These are phyloP conservation scores for Harpagus bidentatus DNA, from an alignment of 2,113 vertebrate species.

Conservation along the genomic window DNA sequence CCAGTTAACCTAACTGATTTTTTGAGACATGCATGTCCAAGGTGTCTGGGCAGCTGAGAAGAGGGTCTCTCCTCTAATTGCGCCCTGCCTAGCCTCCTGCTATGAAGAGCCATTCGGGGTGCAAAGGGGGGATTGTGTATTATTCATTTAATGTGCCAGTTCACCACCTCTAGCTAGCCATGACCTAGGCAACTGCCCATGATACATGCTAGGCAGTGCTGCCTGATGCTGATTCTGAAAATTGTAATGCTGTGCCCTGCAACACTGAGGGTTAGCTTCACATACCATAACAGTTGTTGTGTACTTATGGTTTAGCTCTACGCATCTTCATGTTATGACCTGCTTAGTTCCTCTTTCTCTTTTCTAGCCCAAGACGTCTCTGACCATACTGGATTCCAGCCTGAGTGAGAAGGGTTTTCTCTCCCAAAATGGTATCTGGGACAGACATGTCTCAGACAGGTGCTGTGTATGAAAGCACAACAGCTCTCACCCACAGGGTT, in stretches of 20 bases:
- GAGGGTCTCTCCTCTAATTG: background rate
- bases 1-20: background rate
- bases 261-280: background rate
- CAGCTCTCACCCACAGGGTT: background rate
- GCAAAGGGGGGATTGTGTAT: background rate
- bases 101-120: background rate
- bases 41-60: background rate
- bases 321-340: background rate
- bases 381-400: background rate
- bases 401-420: background rate
- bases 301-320: background rate
- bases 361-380: background rate
- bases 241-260: background rate
- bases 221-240: background rate
- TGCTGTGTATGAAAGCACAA: background rate
- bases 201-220: background rate
- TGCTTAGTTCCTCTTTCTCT: background rate
- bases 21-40: background rate
- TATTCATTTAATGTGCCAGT: background rate
- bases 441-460: background rate
- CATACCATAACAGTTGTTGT: background rate
- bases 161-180: background rate
- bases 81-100: background rate
- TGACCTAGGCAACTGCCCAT: background rate
- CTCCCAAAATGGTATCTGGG: background rate